These are phyloP conservation scores for Halichoeres trimaculatus DNA, from an alignment of 2,113 vertebrate species.

Conservation along the genomic window DNA sequence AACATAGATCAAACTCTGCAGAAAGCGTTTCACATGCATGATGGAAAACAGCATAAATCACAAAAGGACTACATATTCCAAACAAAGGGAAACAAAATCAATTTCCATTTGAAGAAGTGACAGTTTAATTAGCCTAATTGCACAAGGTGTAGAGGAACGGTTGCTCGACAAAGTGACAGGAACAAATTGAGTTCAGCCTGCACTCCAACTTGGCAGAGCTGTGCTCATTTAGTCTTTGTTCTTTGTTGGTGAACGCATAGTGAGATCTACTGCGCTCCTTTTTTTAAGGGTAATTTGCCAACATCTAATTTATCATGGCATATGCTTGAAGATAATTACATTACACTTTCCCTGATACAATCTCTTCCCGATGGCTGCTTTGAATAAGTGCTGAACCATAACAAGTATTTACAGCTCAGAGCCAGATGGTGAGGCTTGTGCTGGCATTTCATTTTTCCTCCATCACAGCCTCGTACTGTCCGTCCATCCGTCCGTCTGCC, in stretches of 20 bases:
- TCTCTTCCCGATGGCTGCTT: conserved; percentile 33
- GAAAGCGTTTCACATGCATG: not conserved
- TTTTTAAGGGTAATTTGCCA: conserved; percentile 35
- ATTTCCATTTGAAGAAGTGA: conserved; percentile 54
- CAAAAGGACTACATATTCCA: conserved; percentile 35
- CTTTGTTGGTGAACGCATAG: conserved; percentile 7
- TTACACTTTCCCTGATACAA: conserved; percentile 44
- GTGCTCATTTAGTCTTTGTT: conserved; percentile 20
- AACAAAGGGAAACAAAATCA: conserved; percentile 28
- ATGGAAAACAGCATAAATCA: conserved; percentile 31
- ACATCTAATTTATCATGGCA: conserved; percentile 46
- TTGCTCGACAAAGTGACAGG: conserved; percentile 17
- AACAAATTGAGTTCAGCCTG: conserved; percentile 33
- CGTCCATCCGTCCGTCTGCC: conserved; percentile 19
- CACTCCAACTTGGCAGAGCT: not conserved
- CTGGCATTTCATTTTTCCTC: conserved; percentile 37
- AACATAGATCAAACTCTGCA: conserved; percentile 8
- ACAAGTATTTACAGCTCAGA: conserved; percentile 48
- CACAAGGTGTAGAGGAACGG: conserved; percentile 30
- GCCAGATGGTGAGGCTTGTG: conserved; percentile 35
- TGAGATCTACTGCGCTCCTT: conserved; percentile 5
- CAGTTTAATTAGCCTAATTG: conserved; percentile 69
- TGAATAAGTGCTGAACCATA: conserved; percentile 38
- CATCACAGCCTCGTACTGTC: not conserved
- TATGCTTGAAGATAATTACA: conserved; percentile 55